A percentile compares a stretch with the other conserved stretches of the same genome.
phyloP scores from a whole-genome alignment of 2,113 vertebrate species.

The Phalacrocorax carbo region DNA sequence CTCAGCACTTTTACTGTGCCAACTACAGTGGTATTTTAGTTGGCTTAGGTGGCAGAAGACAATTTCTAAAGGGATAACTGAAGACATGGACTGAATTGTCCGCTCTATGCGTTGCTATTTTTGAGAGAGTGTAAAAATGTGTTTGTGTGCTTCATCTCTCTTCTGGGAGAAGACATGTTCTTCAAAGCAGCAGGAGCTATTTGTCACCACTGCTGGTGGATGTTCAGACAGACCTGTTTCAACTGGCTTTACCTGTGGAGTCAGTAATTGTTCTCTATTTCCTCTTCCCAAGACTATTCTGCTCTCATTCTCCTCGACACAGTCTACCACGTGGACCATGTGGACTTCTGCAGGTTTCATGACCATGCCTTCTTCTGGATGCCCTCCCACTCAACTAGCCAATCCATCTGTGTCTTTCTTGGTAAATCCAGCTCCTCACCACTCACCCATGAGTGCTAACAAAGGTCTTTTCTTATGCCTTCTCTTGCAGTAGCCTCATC shows the following conservation, averaged over 20 bases:
- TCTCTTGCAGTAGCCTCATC: neutral
- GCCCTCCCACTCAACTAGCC: neutral
- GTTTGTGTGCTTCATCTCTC: neutral
- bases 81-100: neutral
- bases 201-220: neutral
- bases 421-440: neutral
- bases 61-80: neutral
- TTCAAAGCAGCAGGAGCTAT: neutral
- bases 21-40: neutral
- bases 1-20: neutral
- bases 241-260: neutral
- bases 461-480: neutral
- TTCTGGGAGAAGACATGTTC: neutral
- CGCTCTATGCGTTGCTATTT: neutral
- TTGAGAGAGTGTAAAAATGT: neutral
- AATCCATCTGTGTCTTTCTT: neutral
- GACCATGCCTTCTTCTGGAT: neutral
- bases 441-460: neutral
- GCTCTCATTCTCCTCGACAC: neutral
- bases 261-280: neutral
- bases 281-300: neutral
- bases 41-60: neutral
- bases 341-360: neutral
- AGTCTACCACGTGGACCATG: neutral
- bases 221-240: neutral